Percentiles rank a stretch among this genome's conserved stretches.
Evolutionary conservation across 2,888 invertebrate genomes (phyloP).

Genomic region (Altica lythri): DNA sequence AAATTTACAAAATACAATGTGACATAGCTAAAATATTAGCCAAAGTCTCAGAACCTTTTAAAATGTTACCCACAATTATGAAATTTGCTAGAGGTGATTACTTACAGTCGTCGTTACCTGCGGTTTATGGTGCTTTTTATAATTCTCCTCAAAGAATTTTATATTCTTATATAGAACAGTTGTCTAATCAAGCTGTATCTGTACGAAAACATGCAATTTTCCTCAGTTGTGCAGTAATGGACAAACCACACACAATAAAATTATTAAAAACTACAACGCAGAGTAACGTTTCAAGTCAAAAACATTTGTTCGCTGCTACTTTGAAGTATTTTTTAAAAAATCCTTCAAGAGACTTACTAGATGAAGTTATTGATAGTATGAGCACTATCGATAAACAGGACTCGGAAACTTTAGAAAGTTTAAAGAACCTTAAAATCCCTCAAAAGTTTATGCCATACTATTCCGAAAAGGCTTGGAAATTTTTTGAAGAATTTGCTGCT

Average conservation of each 20-base stretch:
- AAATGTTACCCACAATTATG: constrained; percentile 30
- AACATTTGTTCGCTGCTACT: constrained; percentile 34
- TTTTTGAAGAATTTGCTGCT: constrained; percentile 25
- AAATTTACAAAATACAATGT: constrained; percentile 34
- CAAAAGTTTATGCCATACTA: constrained; percentile 25
- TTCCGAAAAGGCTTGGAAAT: constrained; percentile 32
- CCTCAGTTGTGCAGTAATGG: constrained; percentile 32
- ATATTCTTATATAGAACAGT: constrained; percentile 22
- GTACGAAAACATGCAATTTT: constrained; percentile 38
- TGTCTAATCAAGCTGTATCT: constrained; percentile 35
- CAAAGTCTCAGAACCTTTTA: constrained; percentile 26
- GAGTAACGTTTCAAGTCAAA: constrained; percentile 32
- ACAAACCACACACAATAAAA: constrained; percentile 23
- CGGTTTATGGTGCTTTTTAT: constrained; percentile 36
- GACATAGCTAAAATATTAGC: constrained; percentile 25
- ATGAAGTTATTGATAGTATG: constrained; percentile 29
- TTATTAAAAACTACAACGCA: constrained; percentile 19
- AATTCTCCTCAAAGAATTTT: constrained; percentile 33
- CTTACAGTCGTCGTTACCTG: constrained; percentile 29
- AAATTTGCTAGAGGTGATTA: constrained; percentile 38
- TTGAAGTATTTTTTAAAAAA: constrained; percentile 38
- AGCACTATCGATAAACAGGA: constrained; percentile 34
- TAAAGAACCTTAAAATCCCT: constrained; percentile 27
- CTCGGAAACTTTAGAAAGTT: constrained; percentile 26
- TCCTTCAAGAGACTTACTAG: constrained; percentile 28